These are phyloP conservation scores for Nothoprocta pentlandii DNA, from an alignment of 2,113 vertebrate genomes.

Conservation along the genomic window DNA sequence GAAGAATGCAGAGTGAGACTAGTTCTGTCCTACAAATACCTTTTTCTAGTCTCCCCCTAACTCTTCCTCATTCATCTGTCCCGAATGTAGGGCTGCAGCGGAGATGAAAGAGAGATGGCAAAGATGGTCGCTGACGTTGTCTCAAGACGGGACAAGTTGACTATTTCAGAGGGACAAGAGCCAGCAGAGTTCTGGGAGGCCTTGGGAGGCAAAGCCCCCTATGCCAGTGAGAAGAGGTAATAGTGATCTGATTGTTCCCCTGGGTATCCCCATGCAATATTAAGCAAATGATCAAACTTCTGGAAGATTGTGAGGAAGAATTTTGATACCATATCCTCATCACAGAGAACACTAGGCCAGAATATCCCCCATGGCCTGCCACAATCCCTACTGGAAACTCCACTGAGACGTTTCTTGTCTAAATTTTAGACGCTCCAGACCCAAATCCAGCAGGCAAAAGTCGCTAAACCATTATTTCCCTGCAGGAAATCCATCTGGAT, in stretches of 20 bases:
- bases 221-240: conserved; percentile 88
- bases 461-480: background rate
- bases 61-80: background rate
- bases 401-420: background rate
- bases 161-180: conserved; percentile 90
- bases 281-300: background rate
- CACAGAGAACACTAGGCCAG: rapidly evolving
- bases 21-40: background rate
- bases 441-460: background rate
- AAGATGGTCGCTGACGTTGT: conserved; percentile 84
- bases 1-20: background rate
- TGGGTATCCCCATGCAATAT: background rate
- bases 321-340: background rate
- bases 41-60: background rate
- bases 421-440: background rate
- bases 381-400: background rate
- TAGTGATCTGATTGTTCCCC: background rate
- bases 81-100: conserved; percentile 86
- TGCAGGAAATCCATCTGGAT: background rate
- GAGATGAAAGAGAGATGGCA: conserved; percentile 90
- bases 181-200: conserved; percentile 90
- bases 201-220: conserved; percentile 89
- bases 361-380: background rate
- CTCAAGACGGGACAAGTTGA: conserved; percentile 86
- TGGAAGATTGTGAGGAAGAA: background rate